Base-by-base conservation (phyloP, 37 sponge, comb jelly and placozoan genomes). In the Corticium candelabrum region DNA sequence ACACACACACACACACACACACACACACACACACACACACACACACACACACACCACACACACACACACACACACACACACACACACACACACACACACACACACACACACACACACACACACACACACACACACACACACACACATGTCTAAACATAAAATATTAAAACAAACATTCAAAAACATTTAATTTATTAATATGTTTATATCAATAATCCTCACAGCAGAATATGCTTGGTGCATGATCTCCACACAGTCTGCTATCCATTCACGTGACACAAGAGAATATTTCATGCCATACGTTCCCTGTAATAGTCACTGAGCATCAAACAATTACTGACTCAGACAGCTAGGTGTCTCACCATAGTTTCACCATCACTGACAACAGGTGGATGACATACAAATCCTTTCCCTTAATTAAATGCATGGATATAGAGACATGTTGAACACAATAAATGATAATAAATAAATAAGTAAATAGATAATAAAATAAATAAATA, bases 171-270 rank as follows among this genome's bases (percentile, higher is more conserved):
- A 7, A 15, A 32, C 21, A 70, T 5, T n/a, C 5, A 70, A n/a
- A 70, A n/a, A n/a, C 7, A 7, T n/a, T 29, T n/a, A 4, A 70
- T n/a, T 15, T 4, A 32, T n/a, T 5, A 70, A 7, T n/a, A 4
- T 21, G 11, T 50, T 50, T 50, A 27, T 50, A 1, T 80, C n/a
- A n/a, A n/a, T n/a, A n/a, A n/a, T n/a, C n/a, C 89, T 79, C 40
- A 89, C 89, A 41, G 83, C 86, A 31, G 79, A 32, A 39, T 89
- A 89, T 11, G 83, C 89, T 35, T 89, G 76, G 68, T 85, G 83
- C 89, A 89, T 89, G 21, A 89, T 82, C 68, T 89, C 90, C 37
- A 82, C 84, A 72, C 86, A 89, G 74, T 89, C 90, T 34, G 90
- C 90, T 35, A 89, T 81, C 84, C 80, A 79, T 38, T 89, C 90